Conservation (phyloP, 2,888 invertebrate species). For the Melanotus villosus region DNA sequence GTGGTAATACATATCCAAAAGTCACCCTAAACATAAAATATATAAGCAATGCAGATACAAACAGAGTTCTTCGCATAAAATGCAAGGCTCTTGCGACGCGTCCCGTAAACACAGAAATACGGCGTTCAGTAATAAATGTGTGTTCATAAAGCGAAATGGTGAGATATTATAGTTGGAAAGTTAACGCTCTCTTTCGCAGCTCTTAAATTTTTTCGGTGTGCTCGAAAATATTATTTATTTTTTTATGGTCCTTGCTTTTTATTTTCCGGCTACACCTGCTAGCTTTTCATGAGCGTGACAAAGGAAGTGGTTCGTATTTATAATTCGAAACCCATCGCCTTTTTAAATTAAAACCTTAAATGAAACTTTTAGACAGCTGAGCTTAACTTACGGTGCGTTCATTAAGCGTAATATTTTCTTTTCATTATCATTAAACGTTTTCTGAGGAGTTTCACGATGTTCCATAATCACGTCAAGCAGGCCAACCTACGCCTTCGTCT, state of each 20-base stretch:
- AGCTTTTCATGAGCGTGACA: conserved; percentile 23
- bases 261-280: conserved; percentile 30
- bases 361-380: neutral
- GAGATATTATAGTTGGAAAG: conserved; percentile 47
- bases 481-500: neutral
- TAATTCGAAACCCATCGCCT: conserved; percentile 15
- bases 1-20: conserved; percentile 34
- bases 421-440: conserved; percentile 18
- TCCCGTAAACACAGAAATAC: conserved; percentile 48
- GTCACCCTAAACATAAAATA: conserved; percentile 39
- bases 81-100: conserved; percentile 40
- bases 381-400: conserved; percentile 15
- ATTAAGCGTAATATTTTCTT: conserved; percentile 24
- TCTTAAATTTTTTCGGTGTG: conserved; percentile 42
- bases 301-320: conserved; percentile 8
- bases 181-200: conserved; percentile 46
- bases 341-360: conserved; percentile 21
- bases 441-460: conserved; percentile 14
- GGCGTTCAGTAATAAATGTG: conserved; percentile 49
- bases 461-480: conserved; percentile 3
- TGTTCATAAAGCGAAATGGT: conserved; percentile 50
- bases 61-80: conserved; percentile 37
- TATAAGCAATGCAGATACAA: conserved; percentile 42
- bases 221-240: conserved; percentile 44
- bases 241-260: conserved; percentile 32